A percentile compares a stretch with the other conserved stretches of the same genome.
phyloP scores from a whole-genome alignment of 2,113 vertebrate genomes.

The Fregata magnificens region DNA sequence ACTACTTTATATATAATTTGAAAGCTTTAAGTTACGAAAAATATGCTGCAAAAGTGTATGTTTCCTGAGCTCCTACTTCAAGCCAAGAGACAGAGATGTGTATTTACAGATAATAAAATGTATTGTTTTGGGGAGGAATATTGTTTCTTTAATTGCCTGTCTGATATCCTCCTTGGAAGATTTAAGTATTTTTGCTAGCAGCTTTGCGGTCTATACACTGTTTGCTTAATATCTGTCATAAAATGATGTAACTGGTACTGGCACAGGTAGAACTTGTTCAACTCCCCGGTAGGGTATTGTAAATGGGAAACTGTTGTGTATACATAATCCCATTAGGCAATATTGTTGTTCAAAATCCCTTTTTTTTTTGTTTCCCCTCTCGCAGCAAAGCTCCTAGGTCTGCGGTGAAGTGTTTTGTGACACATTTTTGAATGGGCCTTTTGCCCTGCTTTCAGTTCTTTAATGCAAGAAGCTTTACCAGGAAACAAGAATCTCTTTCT shows the following conservation, averaged over 20 bases:
- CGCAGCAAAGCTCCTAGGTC: background rate
- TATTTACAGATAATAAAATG: background rate
- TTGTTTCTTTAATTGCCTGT: background rate
- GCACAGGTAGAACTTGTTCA: background rate
- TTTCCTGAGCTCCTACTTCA: background rate
- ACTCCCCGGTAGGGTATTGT: background rate
- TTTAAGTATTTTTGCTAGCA: background rate
- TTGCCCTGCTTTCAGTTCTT: conserved; percentile 39
- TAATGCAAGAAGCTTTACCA: conserved; percentile 27
- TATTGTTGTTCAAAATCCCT: background rate
- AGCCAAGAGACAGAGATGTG: background rate
- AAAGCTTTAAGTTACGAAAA: background rate
- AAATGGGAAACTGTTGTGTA: background rate
- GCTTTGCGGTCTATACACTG: background rate
- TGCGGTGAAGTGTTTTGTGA: conserved; percentile 14
- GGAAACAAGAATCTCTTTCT: conserved; percentile 71
- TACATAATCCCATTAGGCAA: background rate
- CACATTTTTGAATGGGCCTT: conserved; percentile 51
- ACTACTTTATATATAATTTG: background rate
- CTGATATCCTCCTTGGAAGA: background rate
- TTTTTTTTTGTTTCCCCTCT: background rate
- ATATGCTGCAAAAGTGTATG: background rate
- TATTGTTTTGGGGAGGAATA: background rate
- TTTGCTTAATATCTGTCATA: background rate
- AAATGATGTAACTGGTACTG: background rate